phyloP scores from a whole-genome alignment of 2,888 invertebrate species.

The Chrysotoxum bicinctum region DNA sequence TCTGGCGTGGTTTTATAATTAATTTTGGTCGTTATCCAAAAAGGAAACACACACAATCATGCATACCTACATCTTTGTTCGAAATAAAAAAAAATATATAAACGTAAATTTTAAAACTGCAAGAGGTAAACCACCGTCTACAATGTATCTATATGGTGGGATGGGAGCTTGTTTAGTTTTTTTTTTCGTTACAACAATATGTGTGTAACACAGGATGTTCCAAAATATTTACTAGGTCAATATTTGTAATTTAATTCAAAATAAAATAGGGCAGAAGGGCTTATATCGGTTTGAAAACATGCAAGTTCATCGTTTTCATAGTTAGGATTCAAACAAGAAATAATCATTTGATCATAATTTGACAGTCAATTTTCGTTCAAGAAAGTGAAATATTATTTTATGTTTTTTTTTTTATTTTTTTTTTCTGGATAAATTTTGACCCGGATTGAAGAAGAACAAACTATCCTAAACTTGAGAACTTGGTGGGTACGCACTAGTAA shows the following conservation, averaged over 20 bases:
- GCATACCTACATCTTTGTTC: background rate
- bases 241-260: background rate
- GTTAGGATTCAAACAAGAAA: too few relatives aligned
- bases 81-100: background rate
- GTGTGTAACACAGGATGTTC: conserved; percentile 10
- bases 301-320: background rate
- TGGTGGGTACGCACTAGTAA: too few relatives aligned
- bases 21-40: conserved; percentile 67
- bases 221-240: background rate
- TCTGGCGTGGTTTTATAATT: conserved; percentile 66
- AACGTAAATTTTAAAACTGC: conserved; percentile 16
- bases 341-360: too few relatives aligned
- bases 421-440: too few relatives aligned
- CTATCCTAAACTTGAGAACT: too few relatives aligned
- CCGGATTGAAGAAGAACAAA: too few relatives aligned
- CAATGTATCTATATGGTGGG: background rate
- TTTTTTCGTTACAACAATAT: background rate
- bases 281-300: background rate
- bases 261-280: background rate
- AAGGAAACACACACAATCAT: conserved; percentile 21
- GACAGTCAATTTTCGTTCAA: too few relatives aligned
- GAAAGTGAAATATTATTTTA: too few relatives aligned
- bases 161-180: background rate
- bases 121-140: conserved; percentile 18
- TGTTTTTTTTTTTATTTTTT: too few relatives aligned